These are phyloP conservation scores for Tiliacea citrago DNA, from an alignment of 2,888 invertebrate genomes.

Conservation along the genomic window DNA sequence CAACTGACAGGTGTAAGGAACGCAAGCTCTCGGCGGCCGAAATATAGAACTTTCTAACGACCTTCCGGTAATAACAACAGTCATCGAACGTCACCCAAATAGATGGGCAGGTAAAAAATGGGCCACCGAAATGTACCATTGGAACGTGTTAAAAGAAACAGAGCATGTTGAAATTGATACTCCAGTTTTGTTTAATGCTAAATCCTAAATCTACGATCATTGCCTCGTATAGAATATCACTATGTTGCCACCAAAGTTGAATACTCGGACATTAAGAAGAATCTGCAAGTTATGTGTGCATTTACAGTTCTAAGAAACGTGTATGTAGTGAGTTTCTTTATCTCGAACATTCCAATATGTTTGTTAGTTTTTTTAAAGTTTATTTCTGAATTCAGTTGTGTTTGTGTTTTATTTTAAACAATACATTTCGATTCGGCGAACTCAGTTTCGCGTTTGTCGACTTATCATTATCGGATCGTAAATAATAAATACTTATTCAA, in stretches of 20 bases:
- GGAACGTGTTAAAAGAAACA: slow-evolving; percentile 20
- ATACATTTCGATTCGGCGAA: slow-evolving; percentile 35
- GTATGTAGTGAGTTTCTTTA: slow-evolving; percentile 31
- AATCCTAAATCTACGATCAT: slow-evolving; percentile 19
- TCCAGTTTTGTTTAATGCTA: slow-evolving; percentile 1
- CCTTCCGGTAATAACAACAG: slow-evolving; percentile 7
- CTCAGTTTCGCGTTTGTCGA: neutral
- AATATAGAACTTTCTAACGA: slow-evolving; percentile 34
- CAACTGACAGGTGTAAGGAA: no score
- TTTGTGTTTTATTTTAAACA: slow-evolving; percentile 27
- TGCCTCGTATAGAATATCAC: slow-evolving; percentile 21
- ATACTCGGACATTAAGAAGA: slow-evolving; percentile 24
- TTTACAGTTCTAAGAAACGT: slow-evolving; percentile 51
- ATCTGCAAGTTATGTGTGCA: slow-evolving; percentile 41
- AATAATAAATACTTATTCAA: slow-evolving; percentile 18
- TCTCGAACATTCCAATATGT: slow-evolving; percentile 54
- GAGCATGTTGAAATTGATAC: slow-evolving; percentile 19
- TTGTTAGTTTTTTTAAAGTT: slow-evolving; percentile 13
- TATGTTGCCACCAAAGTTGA: slow-evolving; percentile 32
- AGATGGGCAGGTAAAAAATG: slow-evolving; percentile 16
- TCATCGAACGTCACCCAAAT: slow-evolving; percentile 11
- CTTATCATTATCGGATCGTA: slow-evolving; percentile 32
- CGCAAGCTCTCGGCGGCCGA: no score
- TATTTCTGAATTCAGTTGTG: slow-evolving; percentile 35
- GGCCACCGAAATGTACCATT: slow-evolving; percentile 19